Evolutionary conservation across 2,888 invertebrate species (phyloP).

Genomic region (Phyllotreta striolata): DNA sequence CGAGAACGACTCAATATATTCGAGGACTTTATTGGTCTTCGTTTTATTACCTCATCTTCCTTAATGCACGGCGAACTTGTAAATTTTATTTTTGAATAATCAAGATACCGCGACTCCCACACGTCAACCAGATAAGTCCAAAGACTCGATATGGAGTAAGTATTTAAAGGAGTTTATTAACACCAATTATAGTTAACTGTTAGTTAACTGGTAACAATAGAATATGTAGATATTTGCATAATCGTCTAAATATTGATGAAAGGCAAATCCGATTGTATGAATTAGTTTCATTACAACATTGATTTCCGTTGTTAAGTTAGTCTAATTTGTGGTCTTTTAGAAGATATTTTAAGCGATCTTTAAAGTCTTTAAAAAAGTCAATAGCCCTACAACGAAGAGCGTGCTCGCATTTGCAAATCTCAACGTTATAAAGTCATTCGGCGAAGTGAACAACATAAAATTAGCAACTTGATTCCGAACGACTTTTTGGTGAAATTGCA

Average conservation of each 20-base stretch:
- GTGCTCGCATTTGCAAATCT: slow-evolving; percentile 15
- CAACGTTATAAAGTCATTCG: slow-evolving; percentile 12
- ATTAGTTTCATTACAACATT: no score
- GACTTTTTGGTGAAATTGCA: slow-evolving; percentile 28
- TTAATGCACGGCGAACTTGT: slow-evolving; percentile 21
- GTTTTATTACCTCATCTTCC: slow-evolving; percentile 20
- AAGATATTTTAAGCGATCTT: not conserved
- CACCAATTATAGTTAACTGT: no score
- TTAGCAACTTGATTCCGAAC: slow-evolving; percentile 33
- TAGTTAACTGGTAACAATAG: no score
- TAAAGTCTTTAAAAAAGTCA: slow-evolving; percentile 4
- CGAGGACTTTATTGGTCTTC: slow-evolving; percentile 15
- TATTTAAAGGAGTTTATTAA: not conserved
- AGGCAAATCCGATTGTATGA: no score
- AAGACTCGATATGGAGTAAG: slow-evolving; percentile 2
- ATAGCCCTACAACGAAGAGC: slow-evolving; percentile 20
- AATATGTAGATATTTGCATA: no score
- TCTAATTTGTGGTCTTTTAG: no score
- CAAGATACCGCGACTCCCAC: slow-evolving; percentile 16
- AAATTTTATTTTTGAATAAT: slow-evolving; percentile 27
- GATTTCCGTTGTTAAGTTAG: no score
- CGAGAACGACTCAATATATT: slow-evolving; percentile 23
- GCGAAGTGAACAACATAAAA: slow-evolving; percentile 33
- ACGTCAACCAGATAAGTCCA: slow-evolving; percentile 5
- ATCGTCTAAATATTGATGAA: no score